Evolutionary conservation across 2,113 vertebrate genomes (phyloP).

Genomic region (Phaetusa simplex): DNA sequence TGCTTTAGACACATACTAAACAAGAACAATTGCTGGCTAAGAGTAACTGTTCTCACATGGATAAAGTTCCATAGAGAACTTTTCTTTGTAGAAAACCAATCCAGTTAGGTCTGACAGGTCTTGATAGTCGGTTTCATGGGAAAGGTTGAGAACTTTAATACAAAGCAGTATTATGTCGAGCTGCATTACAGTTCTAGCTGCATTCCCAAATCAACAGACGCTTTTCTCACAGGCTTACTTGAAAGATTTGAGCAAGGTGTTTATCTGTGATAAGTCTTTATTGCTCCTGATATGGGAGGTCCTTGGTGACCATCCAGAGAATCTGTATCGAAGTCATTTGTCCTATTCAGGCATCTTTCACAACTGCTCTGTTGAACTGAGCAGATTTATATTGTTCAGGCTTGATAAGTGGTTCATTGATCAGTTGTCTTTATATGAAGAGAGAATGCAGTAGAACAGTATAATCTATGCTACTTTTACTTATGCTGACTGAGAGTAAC

Average conservation of each 20-base stretch:
- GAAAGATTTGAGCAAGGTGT: slow-evolving; percentile 38
- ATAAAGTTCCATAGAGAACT: neutral
- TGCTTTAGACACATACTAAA: neutral
- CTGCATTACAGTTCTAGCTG: neutral
- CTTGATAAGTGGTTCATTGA: slow-evolving; percentile 18
- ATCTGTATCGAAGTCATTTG: neutral
- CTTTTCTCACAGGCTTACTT: neutral
- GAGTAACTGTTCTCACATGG: neutral
- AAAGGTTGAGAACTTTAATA: neutral
- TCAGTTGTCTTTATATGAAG: neutral
- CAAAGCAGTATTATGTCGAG: neutral
- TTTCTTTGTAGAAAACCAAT: neutral
- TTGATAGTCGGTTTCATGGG: neutral
- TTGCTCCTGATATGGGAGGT: slow-evolving; percentile 11
- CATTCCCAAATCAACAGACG: neutral
- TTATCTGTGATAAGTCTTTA: slow-evolving; percentile 46
- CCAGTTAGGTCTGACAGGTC: neutral
- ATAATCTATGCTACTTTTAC: neutral
- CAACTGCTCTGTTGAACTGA: neutral
- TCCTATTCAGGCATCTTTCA: neutral
- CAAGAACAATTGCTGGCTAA: neutral
- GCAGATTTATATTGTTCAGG: slow-evolving; percentile 29
- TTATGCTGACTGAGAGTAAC: neutral
- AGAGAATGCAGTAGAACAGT: neutral
- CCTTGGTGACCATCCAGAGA: slow-evolving; percentile 29